phyloP scores from a whole-genome alignment of 2,888 invertebrate species.

The Piscicola geometra region DNA sequence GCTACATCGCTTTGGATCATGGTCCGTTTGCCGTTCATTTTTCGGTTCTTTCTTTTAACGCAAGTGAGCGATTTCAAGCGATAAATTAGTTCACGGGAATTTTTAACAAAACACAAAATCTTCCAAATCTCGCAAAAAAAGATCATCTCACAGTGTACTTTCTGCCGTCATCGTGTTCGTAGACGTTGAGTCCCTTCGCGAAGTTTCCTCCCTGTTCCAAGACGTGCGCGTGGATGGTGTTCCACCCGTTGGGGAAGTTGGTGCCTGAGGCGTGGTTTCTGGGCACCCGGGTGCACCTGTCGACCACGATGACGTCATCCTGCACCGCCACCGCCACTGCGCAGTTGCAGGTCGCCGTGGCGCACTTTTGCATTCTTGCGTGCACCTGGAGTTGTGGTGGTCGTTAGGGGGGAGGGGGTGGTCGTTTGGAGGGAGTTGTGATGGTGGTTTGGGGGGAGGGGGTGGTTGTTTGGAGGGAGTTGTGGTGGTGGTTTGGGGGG shows the following conservation, averaged over 20 bases:
- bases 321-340: slow-evolving; percentile 41
- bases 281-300: slow-evolving; percentile 38
- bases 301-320: slow-evolving; percentile 44
- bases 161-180: slow-evolving; percentile 41
- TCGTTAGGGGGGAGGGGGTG: too few relatives aligned
- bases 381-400: slow-evolving; percentile 36
- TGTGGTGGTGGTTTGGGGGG: too few relatives aligned
- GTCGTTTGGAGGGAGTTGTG: too few relatives aligned
- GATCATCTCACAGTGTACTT: slow-evolving; percentile 39
- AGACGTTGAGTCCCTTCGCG: slow-evolving; percentile 39
- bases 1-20: too few relatives aligned
- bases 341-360: slow-evolving; percentile 43
- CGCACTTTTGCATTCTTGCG: slow-evolving; percentile 40
- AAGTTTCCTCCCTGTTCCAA: slow-evolving; percentile 41
- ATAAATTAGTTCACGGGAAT: too few relatives aligned
- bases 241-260: slow-evolving; percentile 42
- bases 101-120: too few relatives aligned
- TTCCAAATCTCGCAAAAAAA: too few relatives aligned
- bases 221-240: slow-evolving; percentile 41
- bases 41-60: too few relatives aligned
- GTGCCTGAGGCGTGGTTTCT: slow-evolving; percentile 38
- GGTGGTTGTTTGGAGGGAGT: too few relatives aligned
- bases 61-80: too few relatives aligned
- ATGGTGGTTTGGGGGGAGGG: too few relatives aligned
- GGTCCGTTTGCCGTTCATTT: too few relatives aligned